phyloP scores from a whole-genome alignment of 2,888 invertebrate genomes.

The Rhyacophila evoluta region DNA sequence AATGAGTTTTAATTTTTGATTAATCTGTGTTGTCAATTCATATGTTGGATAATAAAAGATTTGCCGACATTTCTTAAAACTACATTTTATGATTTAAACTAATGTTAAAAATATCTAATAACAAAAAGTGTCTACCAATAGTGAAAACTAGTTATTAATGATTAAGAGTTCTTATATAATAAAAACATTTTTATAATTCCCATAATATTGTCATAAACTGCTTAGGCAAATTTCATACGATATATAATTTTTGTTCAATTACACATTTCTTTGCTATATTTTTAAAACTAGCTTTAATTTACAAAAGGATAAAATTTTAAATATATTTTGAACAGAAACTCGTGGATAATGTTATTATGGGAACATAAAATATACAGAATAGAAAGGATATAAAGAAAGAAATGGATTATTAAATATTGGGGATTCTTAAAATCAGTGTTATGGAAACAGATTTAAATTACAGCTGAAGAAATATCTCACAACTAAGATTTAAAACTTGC shows the following conservation, averaged over 20 bases:
- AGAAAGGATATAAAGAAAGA: too few species aligned
- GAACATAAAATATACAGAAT: too few species aligned
- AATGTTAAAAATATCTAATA: constrained; percentile 12
- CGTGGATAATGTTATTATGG: neutral
- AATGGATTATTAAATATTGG: too few species aligned
- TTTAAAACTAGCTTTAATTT: neutral
- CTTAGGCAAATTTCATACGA: constrained; percentile 28
- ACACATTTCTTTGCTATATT: neutral
- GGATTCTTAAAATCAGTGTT: too few species aligned
- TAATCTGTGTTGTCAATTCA: too few species aligned
- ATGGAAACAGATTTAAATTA: too few species aligned
- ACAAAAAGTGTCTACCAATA: constrained; percentile 23
- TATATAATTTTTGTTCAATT: neutral
- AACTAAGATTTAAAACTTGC: too few species aligned
- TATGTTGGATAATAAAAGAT: too few species aligned
- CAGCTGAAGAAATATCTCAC: too few species aligned
- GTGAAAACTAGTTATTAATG: constrained; percentile 20
- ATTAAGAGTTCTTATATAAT: neutral
- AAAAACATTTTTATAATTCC: constrained; percentile 26
- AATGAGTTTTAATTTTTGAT: too few species aligned
- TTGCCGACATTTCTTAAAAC: too few species aligned
- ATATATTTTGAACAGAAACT: neutral
- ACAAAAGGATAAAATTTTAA: neutral
- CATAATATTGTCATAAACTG: constrained; percentile 15
- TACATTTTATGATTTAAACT: too few species aligned